A percentile compares a stretch with the other conserved stretches of the same genome.
Conservation (phyloP, 2,113 vertebrate genomes). For the Podiceps cristatus region DNA sequence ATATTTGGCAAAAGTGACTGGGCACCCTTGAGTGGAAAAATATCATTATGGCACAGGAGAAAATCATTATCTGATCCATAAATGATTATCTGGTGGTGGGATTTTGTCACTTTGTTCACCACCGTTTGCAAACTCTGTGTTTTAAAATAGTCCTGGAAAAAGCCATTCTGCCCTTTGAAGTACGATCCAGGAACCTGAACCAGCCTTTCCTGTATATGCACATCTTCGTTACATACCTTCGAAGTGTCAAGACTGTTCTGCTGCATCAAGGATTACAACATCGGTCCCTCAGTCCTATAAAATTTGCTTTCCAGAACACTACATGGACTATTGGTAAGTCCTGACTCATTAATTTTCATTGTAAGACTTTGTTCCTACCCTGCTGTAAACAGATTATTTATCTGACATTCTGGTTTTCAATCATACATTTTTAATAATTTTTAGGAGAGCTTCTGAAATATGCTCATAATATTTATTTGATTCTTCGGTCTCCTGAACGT, state of each 20-base stretch:
- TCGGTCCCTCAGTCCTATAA: not conserved
- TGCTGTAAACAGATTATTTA: not conserved
- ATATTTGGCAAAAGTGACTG: constrained; percentile 82
- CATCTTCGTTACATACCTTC: not conserved
- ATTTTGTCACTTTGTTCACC: constrained; percentile 49
- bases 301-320: not conserved
- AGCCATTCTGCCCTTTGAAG: not conserved
- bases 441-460: not conserved
- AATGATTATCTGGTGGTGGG: constrained; percentile 74
- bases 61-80: constrained; percentile 88
- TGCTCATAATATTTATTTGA: not conserved
- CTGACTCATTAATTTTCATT: not conserved
- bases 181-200: not conserved
- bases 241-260: not conserved
- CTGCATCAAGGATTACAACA: not conserved
- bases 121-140: constrained; percentile 50
- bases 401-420: not conserved
- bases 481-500: not conserved
- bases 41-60: constrained; percentile 81
- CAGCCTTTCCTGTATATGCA: not conserved
- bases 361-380: not conserved
- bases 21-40: constrained; percentile 69
- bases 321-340: fast-evolving
- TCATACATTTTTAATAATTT: not conserved
- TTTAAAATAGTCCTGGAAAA: constrained; percentile 17